Conservation (phyloP, 2,888 invertebrate genomes). For the Drosophila silvestris region DNA sequence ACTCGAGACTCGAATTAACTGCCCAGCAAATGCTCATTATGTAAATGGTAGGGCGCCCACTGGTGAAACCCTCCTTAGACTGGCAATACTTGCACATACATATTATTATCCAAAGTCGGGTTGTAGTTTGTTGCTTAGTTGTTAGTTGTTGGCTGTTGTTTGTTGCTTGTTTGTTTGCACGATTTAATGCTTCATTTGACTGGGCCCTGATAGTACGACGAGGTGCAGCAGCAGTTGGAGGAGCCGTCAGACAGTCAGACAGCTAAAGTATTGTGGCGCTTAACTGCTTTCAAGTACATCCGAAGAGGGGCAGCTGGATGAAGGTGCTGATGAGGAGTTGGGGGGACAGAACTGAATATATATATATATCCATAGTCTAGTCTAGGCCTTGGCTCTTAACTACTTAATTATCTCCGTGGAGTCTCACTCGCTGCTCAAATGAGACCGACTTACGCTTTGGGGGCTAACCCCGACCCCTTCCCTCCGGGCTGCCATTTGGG, state of each 20-base stretch:
- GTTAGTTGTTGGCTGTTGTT: slow-evolving; percentile 21
- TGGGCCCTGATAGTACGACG: slow-evolving; percentile 28
- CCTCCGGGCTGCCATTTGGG: not conserved
- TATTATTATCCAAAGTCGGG: slow-evolving; percentile 71
- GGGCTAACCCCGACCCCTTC: slow-evolving; percentile 8
- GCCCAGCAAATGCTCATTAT: slow-evolving; percentile 60
- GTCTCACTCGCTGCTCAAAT: slow-evolving; percentile 37
- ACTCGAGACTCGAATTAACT: slow-evolving; percentile 23
- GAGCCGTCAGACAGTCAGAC: slow-evolving; percentile 6
- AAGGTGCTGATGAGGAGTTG: not conserved
- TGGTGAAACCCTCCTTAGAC: not conserved
- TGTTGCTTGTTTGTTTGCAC: slow-evolving; percentile 77
- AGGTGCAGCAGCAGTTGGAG: slow-evolving; percentile 1
- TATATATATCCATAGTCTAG: not conserved
- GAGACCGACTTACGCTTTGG: slow-evolving; percentile 30
- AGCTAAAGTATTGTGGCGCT: slow-evolving; percentile 35
- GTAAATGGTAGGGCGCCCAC: slow-evolving; percentile 62
- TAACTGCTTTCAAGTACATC: slow-evolving; percentile 47
- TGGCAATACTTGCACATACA: slow-evolving; percentile 6
- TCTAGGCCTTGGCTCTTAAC: slow-evolving; percentile 48
- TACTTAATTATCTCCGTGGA: slow-evolving; percentile 56
- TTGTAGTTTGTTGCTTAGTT: slow-evolving; percentile 35
- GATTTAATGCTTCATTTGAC: slow-evolving; percentile 77
- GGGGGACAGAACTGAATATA: not conserved
- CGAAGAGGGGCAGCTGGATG: slow-evolving; percentile 33